These are phyloP conservation scores for Festucalex cinctus DNA, from an alignment of 2,113 vertebrate genomes.

Conservation along the genomic window DNA sequence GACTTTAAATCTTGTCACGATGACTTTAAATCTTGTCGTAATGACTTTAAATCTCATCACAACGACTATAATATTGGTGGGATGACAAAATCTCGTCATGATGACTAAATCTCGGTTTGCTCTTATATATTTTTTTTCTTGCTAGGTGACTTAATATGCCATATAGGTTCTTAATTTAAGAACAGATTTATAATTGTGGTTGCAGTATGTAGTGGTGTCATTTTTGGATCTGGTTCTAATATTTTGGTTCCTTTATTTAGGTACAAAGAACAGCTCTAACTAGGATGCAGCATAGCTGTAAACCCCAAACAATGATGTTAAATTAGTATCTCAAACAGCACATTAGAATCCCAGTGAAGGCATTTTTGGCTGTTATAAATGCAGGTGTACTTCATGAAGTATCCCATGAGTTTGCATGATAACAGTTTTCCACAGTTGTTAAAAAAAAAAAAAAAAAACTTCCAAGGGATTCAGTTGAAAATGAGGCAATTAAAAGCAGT, in stretches of 20 bases:
- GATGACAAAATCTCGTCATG: no score
- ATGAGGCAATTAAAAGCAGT: not conserved
- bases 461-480: not conserved
- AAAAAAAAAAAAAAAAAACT: not conserved
- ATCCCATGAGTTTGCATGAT: constrained; percentile 1
- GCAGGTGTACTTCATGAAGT: not conserved
- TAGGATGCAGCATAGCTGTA: not conserved
- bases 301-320: not conserved
- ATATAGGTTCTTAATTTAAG: no score
- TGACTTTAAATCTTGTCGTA: no score
- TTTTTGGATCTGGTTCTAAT: not conserved
- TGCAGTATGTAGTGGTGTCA: no score
- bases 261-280: not conserved
- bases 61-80: no score
- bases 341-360: not conserved
- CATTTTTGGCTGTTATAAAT: not conserved
- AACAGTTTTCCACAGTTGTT: not conserved
- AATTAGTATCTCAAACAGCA: not conserved
- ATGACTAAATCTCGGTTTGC: no score
- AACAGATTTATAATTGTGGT: no score
- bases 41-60: no score
- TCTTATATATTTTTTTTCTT: no score
- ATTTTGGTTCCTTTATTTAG: not conserved
- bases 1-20: no score
- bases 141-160: no score